Base-by-base conservation (phyloP, 2,888 invertebrate genomes). In the Platypus cylindrus region DNA sequence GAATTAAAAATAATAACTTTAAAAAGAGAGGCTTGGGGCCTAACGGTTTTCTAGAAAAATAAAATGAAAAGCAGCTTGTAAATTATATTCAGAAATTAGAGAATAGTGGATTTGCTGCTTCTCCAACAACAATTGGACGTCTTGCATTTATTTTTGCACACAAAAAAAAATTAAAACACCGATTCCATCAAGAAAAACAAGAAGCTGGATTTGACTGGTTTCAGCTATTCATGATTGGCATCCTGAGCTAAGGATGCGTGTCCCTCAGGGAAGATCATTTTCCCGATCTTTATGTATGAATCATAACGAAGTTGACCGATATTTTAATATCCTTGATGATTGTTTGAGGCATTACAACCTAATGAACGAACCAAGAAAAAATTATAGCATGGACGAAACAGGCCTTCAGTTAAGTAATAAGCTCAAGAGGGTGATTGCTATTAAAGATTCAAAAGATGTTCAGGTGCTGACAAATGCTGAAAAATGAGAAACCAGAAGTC, bases 231-330 rank as follows among this genome's bases (percentile, higher is more conserved):
- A n/a, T n/a, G n/a, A n/a, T n/a, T n/a, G 36, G 30, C 36, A 50
- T 34, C 44, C 44, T 20, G 40, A 44, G 15, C 26, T 51, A 13
- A 31, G 43, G 8, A 40, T 32, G 27, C 25, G 50, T 25, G 49
- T 46, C 32, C 44, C 48, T 18, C 50, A 52, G 33, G 33, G 33
- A 11, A 29, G 51, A 40, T 50, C 49, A 25, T 40, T 44, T 27
- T 47, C 41, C 9, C 35, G 48, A 28, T 47, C 46, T 17, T 33
- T 34, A 32, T 17, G 32, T 29, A 37, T 34, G 37, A 36, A 37
- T 25, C 34, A 32, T 34, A 30, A 37, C 29, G 38, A 41, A 41
- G 38, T 32, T 35, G 20, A 31, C 27, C 20, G 32, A 31, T 38
- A 40, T 29, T 37, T 40, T 24, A 26, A 37, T 17, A 31, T 38